These are phyloP conservation scores for Coranthus polyacanthus DNA, from an alignment of 2,797 vertebrate genomes.

Conservation along the genomic window DNA sequence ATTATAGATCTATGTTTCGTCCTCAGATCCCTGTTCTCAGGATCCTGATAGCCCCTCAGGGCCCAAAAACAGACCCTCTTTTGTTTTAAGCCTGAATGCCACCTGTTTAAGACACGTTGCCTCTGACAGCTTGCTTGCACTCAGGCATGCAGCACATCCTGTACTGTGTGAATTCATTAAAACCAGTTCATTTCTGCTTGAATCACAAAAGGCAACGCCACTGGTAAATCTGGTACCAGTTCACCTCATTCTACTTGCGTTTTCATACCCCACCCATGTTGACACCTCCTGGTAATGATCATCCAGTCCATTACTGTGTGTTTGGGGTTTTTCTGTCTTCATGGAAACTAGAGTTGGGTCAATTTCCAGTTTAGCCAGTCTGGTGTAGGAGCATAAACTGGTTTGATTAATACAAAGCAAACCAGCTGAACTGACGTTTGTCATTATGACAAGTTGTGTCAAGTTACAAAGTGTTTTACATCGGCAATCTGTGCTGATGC, in stretches of 20 bases:
- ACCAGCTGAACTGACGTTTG: too few species aligned
- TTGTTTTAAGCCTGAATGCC: conserved; percentile 67
- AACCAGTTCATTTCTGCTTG: conserved; percentile 9
- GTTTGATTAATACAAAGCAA: too few species aligned
- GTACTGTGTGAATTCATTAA: conserved; percentile 38
- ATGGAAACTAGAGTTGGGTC: too few species aligned
- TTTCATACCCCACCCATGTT: conserved; percentile 26
- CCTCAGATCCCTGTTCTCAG: conserved; percentile 61
- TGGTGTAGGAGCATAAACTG: too few species aligned
- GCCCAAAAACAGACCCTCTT: conserved; percentile 63
- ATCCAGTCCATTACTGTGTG: too few species aligned
- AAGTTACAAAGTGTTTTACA: too few species aligned
- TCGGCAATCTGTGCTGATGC: too few species aligned
- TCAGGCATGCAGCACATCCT: conserved; percentile 11
- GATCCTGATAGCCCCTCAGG: conserved; percentile 63
- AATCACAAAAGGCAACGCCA: conserved; percentile 4
- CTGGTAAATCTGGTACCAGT: conserved; percentile 38
- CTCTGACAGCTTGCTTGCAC: conserved; percentile 51
- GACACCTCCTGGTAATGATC: too few species aligned
- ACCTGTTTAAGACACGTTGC: conserved; percentile 71
- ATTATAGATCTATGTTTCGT: conserved; percentile 56
- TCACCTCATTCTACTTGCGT: conserved; percentile 30
- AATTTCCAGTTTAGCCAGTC: too few species aligned
- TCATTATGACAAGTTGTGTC: too few species aligned
- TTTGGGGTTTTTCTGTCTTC: too few species aligned